Evolutionary conservation across 2,797 vertebrate species (phyloP), one percentile per base, ranked within the genome.

Genomic region (Malacoraja senta): DNA sequence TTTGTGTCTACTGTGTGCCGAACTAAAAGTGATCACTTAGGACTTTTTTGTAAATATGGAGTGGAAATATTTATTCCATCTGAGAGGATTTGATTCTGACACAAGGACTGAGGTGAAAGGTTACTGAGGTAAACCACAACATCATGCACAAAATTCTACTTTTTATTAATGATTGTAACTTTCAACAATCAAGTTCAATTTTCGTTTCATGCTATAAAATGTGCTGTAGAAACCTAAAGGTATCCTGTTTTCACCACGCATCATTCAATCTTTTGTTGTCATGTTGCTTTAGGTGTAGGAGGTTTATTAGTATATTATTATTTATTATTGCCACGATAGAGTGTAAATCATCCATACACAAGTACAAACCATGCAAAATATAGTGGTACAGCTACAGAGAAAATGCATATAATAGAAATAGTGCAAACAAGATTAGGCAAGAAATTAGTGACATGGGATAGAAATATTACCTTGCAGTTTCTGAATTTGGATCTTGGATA

Each of bases 401-500:
- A 53, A 53, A 53, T 53, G 44, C 44, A 6, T 4, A 6, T 53
- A 53, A 53, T 53, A 53, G 44, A 53, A 53, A 53, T 7, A 53
- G 44, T 53, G 44, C 44, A 53, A 53, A 53, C 44, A 26, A n/a
- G 29, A 4, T 15, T 15, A 35, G 7, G 1, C n/a, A 21, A 88
- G 29, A 35, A 17, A 35, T 21, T 8, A 21, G 21, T 88, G 17
- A n/a, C n/a, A 88, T 53, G n/a, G 7, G 1, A 65, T 65, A 63
- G 24, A 86, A 63, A 13, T 53, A 68, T 17, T 88, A 88, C 84
- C 84, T 68, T 88, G 84, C 17, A 88, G 84, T 35, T 88, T 88
- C 84, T 21, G 84, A 88, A 68, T 88, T 68, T 88, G 63, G 15
- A 88, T 68, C 84, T 68, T 88, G 61, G 0, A 93, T 93, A 26